Percentiles rank a stretch among this genome's conserved stretches.
Conservation (phyloP, 1,140 invertebrate species). For the Myzus persicae region DNA sequence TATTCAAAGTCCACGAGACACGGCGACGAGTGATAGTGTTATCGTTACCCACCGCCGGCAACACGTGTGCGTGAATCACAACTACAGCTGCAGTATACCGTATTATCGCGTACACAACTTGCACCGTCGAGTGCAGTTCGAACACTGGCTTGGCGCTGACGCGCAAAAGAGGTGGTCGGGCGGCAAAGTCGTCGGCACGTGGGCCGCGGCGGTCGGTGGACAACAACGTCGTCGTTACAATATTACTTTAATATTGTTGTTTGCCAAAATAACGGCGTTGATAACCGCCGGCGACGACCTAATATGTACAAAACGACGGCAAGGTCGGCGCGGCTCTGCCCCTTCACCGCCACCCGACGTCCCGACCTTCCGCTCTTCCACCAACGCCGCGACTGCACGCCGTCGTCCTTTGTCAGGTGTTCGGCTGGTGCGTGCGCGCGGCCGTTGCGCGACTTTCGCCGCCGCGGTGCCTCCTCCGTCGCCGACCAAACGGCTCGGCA, state of each 20-base stretch:
- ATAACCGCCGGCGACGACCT: constrained; percentile 13
- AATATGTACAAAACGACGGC: constrained; percentile 29
- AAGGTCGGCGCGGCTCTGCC: background rate
- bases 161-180: background rate
- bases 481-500: background rate
- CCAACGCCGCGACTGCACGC: background rate
- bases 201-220: background rate
- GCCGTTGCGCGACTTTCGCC: background rate
- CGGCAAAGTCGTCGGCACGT: background rate
- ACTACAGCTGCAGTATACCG: background rate
- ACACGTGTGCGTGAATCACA: background rate
- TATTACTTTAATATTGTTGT: background rate
- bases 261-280: background rate
- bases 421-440: background rate
- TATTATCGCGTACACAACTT: background rate
- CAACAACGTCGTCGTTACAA: background rate
- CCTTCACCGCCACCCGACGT: background rate
- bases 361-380: background rate
- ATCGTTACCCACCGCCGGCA: background rate
- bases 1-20: background rate
- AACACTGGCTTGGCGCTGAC: background rate
- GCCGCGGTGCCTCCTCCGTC: too few relatives aligned
- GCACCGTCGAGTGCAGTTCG: constrained; percentile 10
- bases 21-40: background rate
- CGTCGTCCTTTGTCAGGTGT: background rate